phyloP scores from a whole-genome alignment of 2,888 invertebrate species.

The Callinectes sapidus region DNA sequence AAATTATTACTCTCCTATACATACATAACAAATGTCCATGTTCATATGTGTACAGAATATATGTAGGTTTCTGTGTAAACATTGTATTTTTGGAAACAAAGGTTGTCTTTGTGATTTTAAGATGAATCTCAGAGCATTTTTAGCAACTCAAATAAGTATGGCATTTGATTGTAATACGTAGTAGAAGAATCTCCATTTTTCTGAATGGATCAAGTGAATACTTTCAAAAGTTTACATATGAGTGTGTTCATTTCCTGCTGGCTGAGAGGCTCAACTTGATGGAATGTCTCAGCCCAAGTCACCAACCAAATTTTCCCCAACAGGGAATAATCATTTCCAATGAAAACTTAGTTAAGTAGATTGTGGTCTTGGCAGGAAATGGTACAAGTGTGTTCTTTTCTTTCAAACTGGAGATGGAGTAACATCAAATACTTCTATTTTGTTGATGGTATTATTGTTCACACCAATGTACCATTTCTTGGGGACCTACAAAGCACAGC shows the following conservation, averaged over 20 bases:
- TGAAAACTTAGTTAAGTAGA: neutral
- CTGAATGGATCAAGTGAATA: constrained; percentile 14
- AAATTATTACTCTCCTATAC: constrained; percentile 40
- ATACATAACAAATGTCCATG: constrained; percentile 39
- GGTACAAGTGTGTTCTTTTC: neutral
- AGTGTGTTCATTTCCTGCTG: constrained; percentile 29
- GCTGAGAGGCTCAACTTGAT: constrained; percentile 9
- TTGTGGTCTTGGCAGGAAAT: neutral
- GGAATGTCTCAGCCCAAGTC: neutral
- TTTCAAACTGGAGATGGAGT: neutral
- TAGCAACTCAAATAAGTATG: constrained; percentile 8
- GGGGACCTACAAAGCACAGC: neutral
- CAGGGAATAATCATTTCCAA: neutral
- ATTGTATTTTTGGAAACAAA: constrained; percentile 12
- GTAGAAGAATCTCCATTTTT: neutral
- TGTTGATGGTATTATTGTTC: neutral
- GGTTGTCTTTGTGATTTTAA: constrained; percentile 22
- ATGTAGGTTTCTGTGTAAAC: constrained; percentile 25
- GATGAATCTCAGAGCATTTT: constrained; percentile 24
- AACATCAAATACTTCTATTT: neutral
- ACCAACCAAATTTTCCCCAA: neutral
- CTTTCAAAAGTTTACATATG: neutral
- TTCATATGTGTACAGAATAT: constrained; percentile 43
- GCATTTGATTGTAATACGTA: constrained; percentile 32
- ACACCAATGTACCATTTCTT: neutral